A percentile compares a stretch with the other conserved stretches of the same genome.
phyloP scores from a whole-genome alignment of 2,113 vertebrate genomes.

The Melanocharis versteri region DNA sequence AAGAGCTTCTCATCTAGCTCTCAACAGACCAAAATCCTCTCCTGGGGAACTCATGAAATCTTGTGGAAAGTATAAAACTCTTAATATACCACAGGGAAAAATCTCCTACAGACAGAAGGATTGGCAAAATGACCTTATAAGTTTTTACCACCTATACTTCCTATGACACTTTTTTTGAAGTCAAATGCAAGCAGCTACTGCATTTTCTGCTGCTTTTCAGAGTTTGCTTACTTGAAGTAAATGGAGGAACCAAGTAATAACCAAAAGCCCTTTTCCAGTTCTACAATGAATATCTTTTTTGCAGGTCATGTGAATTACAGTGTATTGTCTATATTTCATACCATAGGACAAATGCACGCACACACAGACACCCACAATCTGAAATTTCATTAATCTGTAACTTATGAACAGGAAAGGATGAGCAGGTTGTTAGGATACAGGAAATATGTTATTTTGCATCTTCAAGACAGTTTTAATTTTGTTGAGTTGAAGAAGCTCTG shows the following conservation, averaged over 20 bases:
- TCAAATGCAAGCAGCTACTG: neutral
- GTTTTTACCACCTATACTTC: constrained; percentile 48
- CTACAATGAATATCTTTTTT: neutral
- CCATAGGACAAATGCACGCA: neutral
- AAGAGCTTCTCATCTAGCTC: constrained; percentile 32
- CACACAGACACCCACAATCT: neutral
- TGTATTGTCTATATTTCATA: neutral
- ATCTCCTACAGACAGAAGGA: constrained; percentile 29
- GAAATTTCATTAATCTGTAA: neutral
- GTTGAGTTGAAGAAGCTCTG: neutral
- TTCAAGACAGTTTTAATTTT: neutral
- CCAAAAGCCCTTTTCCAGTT: neutral
- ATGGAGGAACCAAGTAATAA: neutral
- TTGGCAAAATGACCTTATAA: constrained; percentile 39
- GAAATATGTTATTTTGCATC: neutral
- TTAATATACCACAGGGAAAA: constrained; percentile 43
- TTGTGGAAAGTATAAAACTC: constrained; percentile 58
- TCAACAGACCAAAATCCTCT: constrained; percentile 55
- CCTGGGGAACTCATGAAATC: constrained; percentile 32
- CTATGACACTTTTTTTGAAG: constrained; percentile 15
- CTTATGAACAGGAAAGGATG: neutral
- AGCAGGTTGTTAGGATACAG: neutral
- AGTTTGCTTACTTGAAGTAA: neutral
- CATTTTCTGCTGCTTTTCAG: neutral
- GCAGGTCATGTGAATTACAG: neutral